phyloP scores from a whole-genome alignment of 2,888 invertebrate species.

The Branchipolynoe longqiensis region DNA sequence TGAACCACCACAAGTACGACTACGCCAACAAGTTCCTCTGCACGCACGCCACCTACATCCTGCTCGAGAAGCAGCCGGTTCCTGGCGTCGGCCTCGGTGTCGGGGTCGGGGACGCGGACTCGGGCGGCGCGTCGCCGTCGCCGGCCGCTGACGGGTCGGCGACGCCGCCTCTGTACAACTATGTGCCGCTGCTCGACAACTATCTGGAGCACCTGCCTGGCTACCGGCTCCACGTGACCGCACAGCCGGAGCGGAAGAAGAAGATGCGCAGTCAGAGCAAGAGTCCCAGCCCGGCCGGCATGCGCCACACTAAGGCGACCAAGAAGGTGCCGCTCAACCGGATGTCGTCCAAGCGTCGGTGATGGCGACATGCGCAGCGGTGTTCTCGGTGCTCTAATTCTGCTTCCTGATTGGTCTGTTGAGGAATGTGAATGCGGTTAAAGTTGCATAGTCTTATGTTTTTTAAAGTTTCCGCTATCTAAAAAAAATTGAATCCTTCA shows the following conservation, averaged over 20 bases:
- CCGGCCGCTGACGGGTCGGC: too few relatives aligned
- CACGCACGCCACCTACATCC: constrained; percentile 79
- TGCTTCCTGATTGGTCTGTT: too few relatives aligned
- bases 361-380: not conserved
- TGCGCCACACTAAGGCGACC: constrained; percentile 42
- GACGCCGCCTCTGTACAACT: constrained; percentile 71
- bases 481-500: too few relatives aligned
- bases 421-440: too few relatives aligned
- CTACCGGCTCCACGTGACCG: constrained; percentile 73
- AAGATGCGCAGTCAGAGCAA: constrained; percentile 72
- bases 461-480: too few relatives aligned
- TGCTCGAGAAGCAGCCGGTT: constrained; percentile 77
- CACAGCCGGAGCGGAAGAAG: constrained; percentile 64
- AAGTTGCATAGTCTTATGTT: too few relatives aligned
- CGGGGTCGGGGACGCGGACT: constrained; percentile 65
- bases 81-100: constrained; percentile 56
- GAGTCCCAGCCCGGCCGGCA: constrained; percentile 78
- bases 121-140: constrained; percentile 59
- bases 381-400: not conserved
- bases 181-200: constrained; percentile 78
- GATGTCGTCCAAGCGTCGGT: constrained; percentile 52
- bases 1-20: constrained; percentile 79
- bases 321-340: constrained; percentile 42
- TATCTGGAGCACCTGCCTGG: constrained; percentile 77
- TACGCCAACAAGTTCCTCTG: constrained; percentile 78